Conservation (phyloP, 2,113 vertebrate species). For the Lampris megalopsis region DNA sequence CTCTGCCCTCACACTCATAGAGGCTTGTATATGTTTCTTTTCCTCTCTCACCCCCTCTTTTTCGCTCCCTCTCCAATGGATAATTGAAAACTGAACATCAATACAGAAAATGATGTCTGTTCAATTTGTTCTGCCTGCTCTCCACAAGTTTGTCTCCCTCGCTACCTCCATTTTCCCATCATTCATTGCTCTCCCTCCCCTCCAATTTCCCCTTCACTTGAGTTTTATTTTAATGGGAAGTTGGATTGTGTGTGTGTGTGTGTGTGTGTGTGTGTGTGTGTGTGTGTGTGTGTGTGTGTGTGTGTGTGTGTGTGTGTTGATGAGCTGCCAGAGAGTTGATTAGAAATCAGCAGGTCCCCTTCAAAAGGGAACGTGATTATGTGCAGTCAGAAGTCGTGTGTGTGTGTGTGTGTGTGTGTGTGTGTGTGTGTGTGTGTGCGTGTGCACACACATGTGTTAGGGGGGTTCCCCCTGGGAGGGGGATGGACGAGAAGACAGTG, state of each 20-base stretch:
- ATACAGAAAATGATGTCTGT: conserved; percentile 71
- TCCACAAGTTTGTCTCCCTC: conserved; percentile 48
- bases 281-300: conserved; percentile 13
- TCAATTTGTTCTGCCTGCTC: conserved; percentile 71
- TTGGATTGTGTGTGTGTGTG: conserved; percentile 10
- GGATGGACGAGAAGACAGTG: neutral
- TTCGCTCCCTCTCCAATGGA: conserved; percentile 44
- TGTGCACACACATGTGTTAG: neutral
- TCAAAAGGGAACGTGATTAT: conserved; percentile 15
- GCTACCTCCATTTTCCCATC: conserved; percentile 19
- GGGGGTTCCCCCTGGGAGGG: neutral
- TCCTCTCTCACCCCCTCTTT: conserved; percentile 33
- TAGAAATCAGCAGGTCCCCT: conserved; percentile 58
- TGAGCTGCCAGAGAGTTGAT: conserved; percentile 62
- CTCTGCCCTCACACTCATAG: conserved; percentile 23
- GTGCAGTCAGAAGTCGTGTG: neutral
- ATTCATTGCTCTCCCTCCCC: conserved; percentile 53
- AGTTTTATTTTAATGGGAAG: neutral
- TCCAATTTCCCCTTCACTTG: conserved; percentile 55
- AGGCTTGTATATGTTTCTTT: neutral
- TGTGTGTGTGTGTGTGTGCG: neutral
- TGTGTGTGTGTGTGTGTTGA: conserved; percentile 54
- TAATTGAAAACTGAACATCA: conserved; percentile 78
- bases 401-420: conserved; percentile 24
- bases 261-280: neutral